Evolutionary conservation across 2,888 invertebrate genomes (phyloP).

Genomic region (Lapara coniferarum): DNA sequence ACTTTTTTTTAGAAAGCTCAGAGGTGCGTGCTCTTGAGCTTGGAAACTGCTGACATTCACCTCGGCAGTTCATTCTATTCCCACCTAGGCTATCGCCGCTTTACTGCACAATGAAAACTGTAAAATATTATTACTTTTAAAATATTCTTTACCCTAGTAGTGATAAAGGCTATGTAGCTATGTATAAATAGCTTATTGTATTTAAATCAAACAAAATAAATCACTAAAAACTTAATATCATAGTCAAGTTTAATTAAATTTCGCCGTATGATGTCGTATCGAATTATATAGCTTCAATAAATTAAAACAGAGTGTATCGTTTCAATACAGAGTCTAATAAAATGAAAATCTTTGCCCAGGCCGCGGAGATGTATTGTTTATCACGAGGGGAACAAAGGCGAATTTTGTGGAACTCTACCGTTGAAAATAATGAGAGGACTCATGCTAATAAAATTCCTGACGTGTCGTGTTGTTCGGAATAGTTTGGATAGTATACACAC

Average conservation of each 20-base stretch:
- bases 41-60: too few species aligned
- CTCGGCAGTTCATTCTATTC: too few species aligned
- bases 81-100: too few species aligned
- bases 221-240: neutral
- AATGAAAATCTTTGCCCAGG: conserved; percentile 20
- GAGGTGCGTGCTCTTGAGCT: too few species aligned
- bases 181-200: neutral
- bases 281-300: neutral
- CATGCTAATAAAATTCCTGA: conserved; percentile 46
- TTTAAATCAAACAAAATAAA: neutral
- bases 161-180: neutral
- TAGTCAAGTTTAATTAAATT: neutral
- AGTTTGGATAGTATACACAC: conserved; percentile 38
- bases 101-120: too few species aligned
- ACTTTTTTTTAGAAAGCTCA: too few species aligned
- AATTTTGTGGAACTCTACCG: conserved; percentile 35
- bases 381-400: conserved; percentile 33
- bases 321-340: conserved; percentile 10
- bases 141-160: too few species aligned
- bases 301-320: conserved; percentile 1
- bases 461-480: conserved; percentile 45
- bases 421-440: conserved; percentile 39
- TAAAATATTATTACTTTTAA: too few species aligned
- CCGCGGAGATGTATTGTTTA: conserved; percentile 11
- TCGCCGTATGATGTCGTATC: neutral